Evolutionary conservation across 2,888 invertebrate genomes (phyloP).

Genomic region (Drosophila aldrichi): DNA sequence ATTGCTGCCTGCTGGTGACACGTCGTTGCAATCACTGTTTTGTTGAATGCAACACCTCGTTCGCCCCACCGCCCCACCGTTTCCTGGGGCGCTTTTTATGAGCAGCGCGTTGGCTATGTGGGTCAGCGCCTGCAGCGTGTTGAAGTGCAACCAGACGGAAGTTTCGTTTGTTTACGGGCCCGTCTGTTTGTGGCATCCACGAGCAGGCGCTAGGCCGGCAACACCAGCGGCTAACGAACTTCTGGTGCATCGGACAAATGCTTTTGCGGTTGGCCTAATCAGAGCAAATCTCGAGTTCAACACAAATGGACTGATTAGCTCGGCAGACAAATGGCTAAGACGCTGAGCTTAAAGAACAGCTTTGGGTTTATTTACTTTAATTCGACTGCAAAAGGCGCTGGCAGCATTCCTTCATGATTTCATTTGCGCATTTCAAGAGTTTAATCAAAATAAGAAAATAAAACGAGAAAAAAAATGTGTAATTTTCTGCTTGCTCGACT

Average conservation of each 20-base stretch:
- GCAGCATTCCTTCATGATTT: slow-evolving; percentile 28
- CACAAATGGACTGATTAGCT: slow-evolving; percentile 6
- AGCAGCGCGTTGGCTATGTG: slow-evolving; percentile 56
- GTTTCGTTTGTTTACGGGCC: slow-evolving; percentile 59
- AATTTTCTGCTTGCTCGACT: slow-evolving; percentile 44
- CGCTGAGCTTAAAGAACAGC: not conserved
- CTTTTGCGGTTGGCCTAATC: slow-evolving; percentile 37
- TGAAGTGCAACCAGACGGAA: slow-evolving; percentile 72
- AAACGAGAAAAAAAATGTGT: slow-evolving; percentile 25
- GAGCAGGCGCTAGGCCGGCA: slow-evolving; percentile 45
- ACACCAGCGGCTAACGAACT: slow-evolving; percentile 41
- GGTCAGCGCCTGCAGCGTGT: slow-evolving; percentile 65
- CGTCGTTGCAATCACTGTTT: slow-evolving; percentile 33
- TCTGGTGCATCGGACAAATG: slow-evolving; percentile 28
- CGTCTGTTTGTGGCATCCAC: slow-evolving; percentile 21
- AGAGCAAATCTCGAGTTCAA: slow-evolving; percentile 18
- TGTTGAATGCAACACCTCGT: slow-evolving; percentile 22
- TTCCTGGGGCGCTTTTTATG: slow-evolving; percentile 64
- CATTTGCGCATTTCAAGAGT: slow-evolving; percentile 20
- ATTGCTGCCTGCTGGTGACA: slow-evolving; percentile 43
- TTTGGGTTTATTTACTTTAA: not conserved
- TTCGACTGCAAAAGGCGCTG: not conserved
- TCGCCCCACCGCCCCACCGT: not conserved
- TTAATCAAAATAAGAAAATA: slow-evolving; percentile 12
- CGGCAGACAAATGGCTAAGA: not conserved